A percentile compares a stretch with the other conserved stretches of the same genome.
Conservation (phyloP, 2,797 vertebrate genomes). For the Enteromius afrohamiltoni region DNA sequence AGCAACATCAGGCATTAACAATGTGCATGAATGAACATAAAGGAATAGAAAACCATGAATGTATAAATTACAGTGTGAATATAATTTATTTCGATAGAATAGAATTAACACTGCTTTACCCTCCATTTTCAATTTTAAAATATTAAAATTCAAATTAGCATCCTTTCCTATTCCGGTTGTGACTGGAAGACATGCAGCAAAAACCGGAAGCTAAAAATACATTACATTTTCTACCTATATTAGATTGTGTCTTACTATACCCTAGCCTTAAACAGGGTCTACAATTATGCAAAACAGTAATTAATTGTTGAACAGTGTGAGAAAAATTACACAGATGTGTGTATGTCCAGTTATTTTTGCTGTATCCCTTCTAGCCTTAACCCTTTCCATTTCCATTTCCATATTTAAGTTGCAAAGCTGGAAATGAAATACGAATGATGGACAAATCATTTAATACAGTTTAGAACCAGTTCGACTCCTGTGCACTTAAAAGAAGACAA, state of each 20-base stretch:
- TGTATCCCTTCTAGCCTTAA: background rate
- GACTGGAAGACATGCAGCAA: too few relatives aligned
- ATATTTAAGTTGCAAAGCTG: constrained; percentile 79
- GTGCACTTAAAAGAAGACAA: background rate
- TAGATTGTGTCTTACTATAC: too few relatives aligned
- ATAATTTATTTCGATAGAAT: background rate
- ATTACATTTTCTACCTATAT: too few relatives aligned
- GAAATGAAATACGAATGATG: constrained; percentile 81
- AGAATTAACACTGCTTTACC: background rate
- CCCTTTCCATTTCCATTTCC: too few relatives aligned
- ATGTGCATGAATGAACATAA: background rate
- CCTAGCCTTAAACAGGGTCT: background rate
- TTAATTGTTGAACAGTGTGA: background rate
- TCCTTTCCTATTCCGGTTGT: constrained; percentile 63
- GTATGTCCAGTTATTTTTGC: too few relatives aligned
- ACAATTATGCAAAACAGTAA: background rate
- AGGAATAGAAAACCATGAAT: background rate
- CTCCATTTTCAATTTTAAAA: constrained; percentile 65
- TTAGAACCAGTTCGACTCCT: background rate
- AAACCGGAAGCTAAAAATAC: too few relatives aligned
- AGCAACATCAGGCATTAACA: background rate
- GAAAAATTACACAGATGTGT: background rate
- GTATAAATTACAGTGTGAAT: background rate
- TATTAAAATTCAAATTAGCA: constrained; percentile 66
- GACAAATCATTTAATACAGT: background rate